These are phyloP conservation scores for Pampusana beccarii DNA, from an alignment of 2,113 vertebrate species.

Conservation along the genomic window DNA sequence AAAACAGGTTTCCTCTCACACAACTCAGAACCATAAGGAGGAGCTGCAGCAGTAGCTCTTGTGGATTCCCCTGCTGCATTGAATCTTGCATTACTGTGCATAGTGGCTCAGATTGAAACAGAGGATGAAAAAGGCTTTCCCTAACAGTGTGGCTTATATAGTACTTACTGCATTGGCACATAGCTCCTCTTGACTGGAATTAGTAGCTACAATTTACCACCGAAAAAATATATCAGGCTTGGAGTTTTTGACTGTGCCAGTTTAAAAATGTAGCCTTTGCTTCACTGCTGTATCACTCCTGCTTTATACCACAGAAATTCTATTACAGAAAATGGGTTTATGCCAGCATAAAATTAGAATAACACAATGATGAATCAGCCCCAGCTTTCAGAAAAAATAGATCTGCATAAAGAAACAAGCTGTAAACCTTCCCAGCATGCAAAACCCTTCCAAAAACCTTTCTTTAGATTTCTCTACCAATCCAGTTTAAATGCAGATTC, in stretches of 20 bases:
- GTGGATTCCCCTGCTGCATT: background rate
- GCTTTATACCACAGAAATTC: constrained; percentile 20
- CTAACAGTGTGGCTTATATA: background rate
- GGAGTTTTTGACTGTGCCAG: background rate
- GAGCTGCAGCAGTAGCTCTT: background rate
- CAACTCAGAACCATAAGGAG: background rate
- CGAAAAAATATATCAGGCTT: background rate
- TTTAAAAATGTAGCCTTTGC: background rate
- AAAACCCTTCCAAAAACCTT: background rate
- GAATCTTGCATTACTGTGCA: background rate
- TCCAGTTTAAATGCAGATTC: background rate
- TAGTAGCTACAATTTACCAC: background rate
- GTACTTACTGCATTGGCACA: background rate
- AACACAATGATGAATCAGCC: background rate
- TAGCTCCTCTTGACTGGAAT: background rate
- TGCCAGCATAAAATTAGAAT: constrained; percentile 14
- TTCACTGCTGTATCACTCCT: background rate
- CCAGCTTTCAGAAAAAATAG: background rate
- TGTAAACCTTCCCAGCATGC: background rate
- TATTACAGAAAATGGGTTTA: constrained; percentile 10
- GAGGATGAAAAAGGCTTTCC: background rate
- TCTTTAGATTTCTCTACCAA: background rate
- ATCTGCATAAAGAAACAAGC: background rate
- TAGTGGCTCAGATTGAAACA: background rate
- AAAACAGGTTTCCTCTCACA: background rate